Base-by-base conservation (phyloP, 2,888 invertebrate species). In the Lycia hirtaria region DNA sequence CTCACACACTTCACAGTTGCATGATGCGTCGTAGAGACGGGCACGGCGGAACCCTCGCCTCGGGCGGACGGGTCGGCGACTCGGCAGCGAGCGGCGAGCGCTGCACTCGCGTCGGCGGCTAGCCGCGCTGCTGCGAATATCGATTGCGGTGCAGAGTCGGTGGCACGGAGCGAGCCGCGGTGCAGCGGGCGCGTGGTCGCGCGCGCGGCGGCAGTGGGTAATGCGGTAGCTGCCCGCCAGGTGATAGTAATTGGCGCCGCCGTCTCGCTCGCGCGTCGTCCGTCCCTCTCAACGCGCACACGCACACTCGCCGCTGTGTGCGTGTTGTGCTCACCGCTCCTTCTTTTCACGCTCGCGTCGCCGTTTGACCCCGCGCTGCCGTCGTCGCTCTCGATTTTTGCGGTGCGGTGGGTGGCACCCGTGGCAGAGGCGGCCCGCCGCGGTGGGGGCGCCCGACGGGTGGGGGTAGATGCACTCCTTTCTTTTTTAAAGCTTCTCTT, bases 211-310 rank as follows among this genome's bases (percentile, higher is more conserved):
- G 87, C 88, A 88, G 89, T 88, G 92, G 92, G 89, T 92, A 93
- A 93, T 93, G 93, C 93, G 93, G 93, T 93, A 93, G 93, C 93
- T 91, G 93, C 87, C 87, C 90, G 92, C 92, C 92, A 91, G 90
- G 92, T 93, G 93, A 93, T 92, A 93, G 93, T 93, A 93, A 93
- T 93, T 93, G 93, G 92, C 92, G 88, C 87, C 86, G 89, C 92
- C 87, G 92, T 93, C 93, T 88, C 79, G 78, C 81, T 85, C 81
- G 85, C 76, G 79, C 87, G 75, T 84, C 83, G 82, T 74, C 87
- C 92, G 92, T 93, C 93, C 92, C 83, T 80, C 82, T 89, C 89
- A 78, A 80, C 85, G 85, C 87, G 87, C 87, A 87, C 88, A 87
- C 88, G 84, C 88, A 84, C 87, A 75, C 80, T 76, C 75, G 67